Conservation (phyloP, 1,140 invertebrate species). For the Stegodyphus dumicola region DNA sequence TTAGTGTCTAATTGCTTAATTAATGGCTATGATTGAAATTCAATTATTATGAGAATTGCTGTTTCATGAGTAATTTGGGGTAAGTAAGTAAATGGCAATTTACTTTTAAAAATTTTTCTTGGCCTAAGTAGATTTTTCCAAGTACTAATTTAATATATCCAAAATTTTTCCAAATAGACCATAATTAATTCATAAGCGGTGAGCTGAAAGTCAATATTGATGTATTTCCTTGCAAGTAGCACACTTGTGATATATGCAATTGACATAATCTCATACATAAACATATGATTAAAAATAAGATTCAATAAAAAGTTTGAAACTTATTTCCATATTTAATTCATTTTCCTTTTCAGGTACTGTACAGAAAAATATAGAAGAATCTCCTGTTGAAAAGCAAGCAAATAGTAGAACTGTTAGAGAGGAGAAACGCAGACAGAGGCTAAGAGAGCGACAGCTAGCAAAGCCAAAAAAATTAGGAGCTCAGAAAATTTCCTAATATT, state of each 20-base stretch:
- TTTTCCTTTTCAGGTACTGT: not conserved
- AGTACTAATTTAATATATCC: too few relatives aligned
- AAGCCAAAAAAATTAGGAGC: slow-evolving; percentile 40
- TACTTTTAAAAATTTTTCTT: too few relatives aligned
- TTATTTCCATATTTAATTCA: not conserved
- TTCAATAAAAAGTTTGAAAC: not conserved
- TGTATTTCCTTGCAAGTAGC: not conserved
- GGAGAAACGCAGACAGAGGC: slow-evolving; percentile 20
- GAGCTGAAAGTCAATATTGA: not conserved
- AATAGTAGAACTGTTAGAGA: slow-evolving; percentile 19
- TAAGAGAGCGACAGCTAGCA: slow-evolving; percentile 16
- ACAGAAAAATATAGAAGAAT: slow-evolving; percentile 18
- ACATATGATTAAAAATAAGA: not conserved
- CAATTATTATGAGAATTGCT: too few relatives aligned
- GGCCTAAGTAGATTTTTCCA: too few relatives aligned
- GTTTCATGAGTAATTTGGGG: too few relatives aligned
- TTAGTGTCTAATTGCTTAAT: too few relatives aligned
- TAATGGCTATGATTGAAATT: too few relatives aligned
- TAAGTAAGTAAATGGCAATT: too few relatives aligned
- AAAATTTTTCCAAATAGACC: not conserved
- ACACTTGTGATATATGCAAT: too few relatives aligned
- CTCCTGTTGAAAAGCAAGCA: slow-evolving; percentile 22
- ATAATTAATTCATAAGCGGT: not conserved
- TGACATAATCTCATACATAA: not conserved
- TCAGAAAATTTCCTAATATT: slow-evolving; percentile 36